Conservation (phyloP, 2,797 vertebrate species). For the Micromesistius poutassou region DNA sequence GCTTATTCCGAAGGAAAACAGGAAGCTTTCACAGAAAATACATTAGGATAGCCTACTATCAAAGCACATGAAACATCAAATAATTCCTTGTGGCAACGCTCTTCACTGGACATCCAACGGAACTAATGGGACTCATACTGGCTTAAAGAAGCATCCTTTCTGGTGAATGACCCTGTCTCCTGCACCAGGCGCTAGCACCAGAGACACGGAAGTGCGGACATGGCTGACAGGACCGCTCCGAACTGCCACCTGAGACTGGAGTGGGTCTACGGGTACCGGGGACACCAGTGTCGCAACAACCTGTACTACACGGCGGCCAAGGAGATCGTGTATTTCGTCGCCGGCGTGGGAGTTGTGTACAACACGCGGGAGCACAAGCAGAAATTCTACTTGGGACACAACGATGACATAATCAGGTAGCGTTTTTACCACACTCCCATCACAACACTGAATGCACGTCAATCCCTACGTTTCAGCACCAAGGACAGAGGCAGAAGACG, state of each 20-base stretch:
- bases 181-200: slow-evolving; percentile 48
- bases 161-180: slow-evolving; percentile 69
- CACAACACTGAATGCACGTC: not conserved
- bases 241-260: slow-evolving; percentile 97
- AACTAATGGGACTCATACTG: slow-evolving; percentile 60
- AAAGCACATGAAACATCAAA: slow-evolving; percentile 33
- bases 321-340: slow-evolving; percentile 98
- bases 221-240: slow-evolving; percentile 97
- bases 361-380: slow-evolving; percentile 97
- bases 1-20: slow-evolving; percentile 22
- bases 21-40: not conserved
- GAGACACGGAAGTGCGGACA: slow-evolving; percentile 73
- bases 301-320: slow-evolving; percentile 98
- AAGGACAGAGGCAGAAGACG: slow-evolving; percentile 49
- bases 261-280: slow-evolving; percentile 98
- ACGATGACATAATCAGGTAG: slow-evolving; percentile 99
- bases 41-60: slow-evolving; percentile 15
- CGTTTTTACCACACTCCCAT: slow-evolving; percentile 5
- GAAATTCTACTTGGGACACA: slow-evolving; percentile 99
- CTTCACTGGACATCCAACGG: slow-evolving; percentile 50
- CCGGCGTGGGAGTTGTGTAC: slow-evolving; percentile 96
- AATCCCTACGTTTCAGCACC: slow-evolving; percentile 54
- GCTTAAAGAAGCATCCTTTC: slow-evolving; percentile 63
- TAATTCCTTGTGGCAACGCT: slow-evolving; percentile 51
- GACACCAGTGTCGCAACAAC: slow-evolving; percentile 99